Evolutionary conservation across 2,888 invertebrate species (phyloP), one percentile per base, ranked within the genome.

Genomic region (Eilema griseolum): DNA sequence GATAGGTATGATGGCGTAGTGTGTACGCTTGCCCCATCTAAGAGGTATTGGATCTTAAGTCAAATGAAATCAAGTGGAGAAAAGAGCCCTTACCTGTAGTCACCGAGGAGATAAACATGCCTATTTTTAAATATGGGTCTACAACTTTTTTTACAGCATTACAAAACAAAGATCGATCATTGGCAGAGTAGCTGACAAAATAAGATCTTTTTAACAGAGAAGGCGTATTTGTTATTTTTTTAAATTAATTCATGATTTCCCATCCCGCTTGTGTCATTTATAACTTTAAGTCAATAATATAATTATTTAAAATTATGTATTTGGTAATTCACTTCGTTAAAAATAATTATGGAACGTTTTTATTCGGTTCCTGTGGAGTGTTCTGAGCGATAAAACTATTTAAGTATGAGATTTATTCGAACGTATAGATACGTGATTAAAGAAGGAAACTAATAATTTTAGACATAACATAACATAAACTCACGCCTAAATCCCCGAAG

Each of bases 291-390:
- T 20, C 46, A 46, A 46, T 46, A 46, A 52, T 52, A n/a, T 52
- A n/a, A 52, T 52, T 52, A 52, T 7, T 3, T n/a, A n/a, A 52
- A 52, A 41, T 41, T 41, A 41, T 14, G 41, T 41, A 41, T n/a
- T n/a, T 52, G 52, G n/a, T n/a, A 52, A 52, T n/a, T 52, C 16
- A 52, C 52, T 52, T 52, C n/a, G n/a, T 52, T 52, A 52, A 52
- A 52, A 52, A 52, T 52, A n/a, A 52, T 52, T 52, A 10, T 20
- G 7, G 46, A 52, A 52, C 1, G n/a, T n/a, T 52, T 52, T 52
- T 52, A 8, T 52, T 4, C 20, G 52, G 0, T 52, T 8, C 52
- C 52, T 16, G 52, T 52, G 52, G 52, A n/a, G 52, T 52, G 52
- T 20, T 52, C 52, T n/a, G n/a, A 20, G 8, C 52, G 52, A 52